Percentiles rank a stretch among this genome's conserved stretches.
These are phyloP conservation scores for Stichopus chloronotus DNA, from an alignment of 35 echinoderm and acorn worm genomes.

Conservation along the genomic window DNA sequence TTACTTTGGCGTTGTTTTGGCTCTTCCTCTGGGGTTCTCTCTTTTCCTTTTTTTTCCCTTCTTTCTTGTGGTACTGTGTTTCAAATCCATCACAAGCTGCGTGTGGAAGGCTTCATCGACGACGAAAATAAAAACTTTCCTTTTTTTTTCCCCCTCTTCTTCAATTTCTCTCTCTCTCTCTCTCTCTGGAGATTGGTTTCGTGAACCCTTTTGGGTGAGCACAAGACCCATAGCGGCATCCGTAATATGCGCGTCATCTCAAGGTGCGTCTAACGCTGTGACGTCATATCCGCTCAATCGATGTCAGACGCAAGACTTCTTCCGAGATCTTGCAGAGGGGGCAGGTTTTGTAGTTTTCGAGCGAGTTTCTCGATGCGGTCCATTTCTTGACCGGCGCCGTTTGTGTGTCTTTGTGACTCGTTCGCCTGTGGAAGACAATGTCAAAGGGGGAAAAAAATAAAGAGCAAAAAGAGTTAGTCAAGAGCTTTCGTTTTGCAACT, in stretches of 20 bases:
- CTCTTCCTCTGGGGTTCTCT: too few relatives aligned
- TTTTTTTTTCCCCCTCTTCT: too few relatives aligned
- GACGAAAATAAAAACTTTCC: not conserved
- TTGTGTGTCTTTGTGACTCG: not conserved
- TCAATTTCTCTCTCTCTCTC: too few relatives aligned
- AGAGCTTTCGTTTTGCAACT: too few relatives aligned
- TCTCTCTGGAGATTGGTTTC: not conserved
- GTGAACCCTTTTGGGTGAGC: not conserved
- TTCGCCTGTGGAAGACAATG: not conserved
- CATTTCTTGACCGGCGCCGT: not conserved
- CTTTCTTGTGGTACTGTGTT: not conserved
- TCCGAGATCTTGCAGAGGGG: not conserved
- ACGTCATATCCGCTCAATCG: not conserved
- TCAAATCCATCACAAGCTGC: not conserved
- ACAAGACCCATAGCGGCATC: slow-evolving; percentile 12
- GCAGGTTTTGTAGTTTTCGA: not conserved
- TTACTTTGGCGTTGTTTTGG: too few relatives aligned
- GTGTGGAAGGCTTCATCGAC: not conserved
- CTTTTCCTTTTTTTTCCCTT: not conserved
- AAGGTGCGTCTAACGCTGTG: not conserved
- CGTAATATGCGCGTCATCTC: slow-evolving; percentile 1
- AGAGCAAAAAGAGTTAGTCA: too few relatives aligned
- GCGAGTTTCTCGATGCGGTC: not conserved
- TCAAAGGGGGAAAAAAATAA: not conserved
- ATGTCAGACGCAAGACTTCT: not conserved